Evolutionary conservation across 2,113 vertebrate species (phyloP).

Genomic region (Artemisiospiza belli): DNA sequence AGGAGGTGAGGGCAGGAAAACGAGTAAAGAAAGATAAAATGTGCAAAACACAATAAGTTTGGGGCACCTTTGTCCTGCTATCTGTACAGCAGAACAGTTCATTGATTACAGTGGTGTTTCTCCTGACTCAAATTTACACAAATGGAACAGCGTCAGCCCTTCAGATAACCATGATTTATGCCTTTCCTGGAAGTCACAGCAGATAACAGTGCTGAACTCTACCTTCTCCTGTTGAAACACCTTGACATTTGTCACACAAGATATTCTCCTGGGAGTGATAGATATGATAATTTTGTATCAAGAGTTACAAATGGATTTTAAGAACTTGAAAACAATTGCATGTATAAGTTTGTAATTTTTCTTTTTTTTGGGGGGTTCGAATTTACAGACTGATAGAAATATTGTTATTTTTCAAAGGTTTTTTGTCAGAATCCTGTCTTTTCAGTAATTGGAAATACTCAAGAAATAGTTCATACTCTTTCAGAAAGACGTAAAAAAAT

Average conservation of each 20-base stretch:
- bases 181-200: not conserved
- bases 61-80: not conserved
- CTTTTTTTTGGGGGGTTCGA: not conserved
- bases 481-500: not conserved
- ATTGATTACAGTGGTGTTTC: not conserved
- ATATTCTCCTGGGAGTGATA: not conserved
- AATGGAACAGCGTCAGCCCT: not conserved
- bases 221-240: not conserved
- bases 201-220: not conserved
- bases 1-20: not conserved
- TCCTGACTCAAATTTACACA: not conserved
- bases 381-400: not conserved
- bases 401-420: not conserved
- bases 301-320: not conserved
- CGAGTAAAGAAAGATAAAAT: not conserved
- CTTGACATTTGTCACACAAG: not conserved
- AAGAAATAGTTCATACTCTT: not conserved
- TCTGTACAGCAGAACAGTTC: not conserved
- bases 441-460: not conserved
- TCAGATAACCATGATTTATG: conserved; percentile 28
- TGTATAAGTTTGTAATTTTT: not conserved
- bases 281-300: not conserved
- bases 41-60: not conserved
- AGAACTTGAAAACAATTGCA: not conserved
- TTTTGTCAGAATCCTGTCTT: not conserved